A percentile compares a stretch with the other conserved stretches of the same genome.
These are phyloP conservation scores for Rhinophrynus dorsalis DNA, from an alignment of 2,797 vertebrate genomes.

Conservation along the genomic window DNA sequence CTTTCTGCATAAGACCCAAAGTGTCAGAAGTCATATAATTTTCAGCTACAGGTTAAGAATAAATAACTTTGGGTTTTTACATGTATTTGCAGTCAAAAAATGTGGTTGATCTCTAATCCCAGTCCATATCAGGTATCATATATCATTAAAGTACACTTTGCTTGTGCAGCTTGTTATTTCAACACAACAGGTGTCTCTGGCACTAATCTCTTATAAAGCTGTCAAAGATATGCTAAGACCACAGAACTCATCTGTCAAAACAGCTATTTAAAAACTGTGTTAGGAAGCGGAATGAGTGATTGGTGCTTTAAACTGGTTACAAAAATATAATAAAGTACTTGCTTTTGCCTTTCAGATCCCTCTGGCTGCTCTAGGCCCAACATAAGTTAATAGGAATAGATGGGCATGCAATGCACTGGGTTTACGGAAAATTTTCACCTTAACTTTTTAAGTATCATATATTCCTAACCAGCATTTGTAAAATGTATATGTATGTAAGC, in stretches of 20 bases:
- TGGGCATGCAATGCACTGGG: no score
- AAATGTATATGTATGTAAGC: no score
- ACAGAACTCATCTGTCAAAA: slow-evolving; percentile 7
- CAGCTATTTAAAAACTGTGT: slow-evolving; percentile 10
- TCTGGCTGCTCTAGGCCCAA: no score
- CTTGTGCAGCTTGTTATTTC: slow-evolving; percentile 13
- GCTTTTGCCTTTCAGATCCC: background rate
- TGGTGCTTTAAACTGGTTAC: background rate
- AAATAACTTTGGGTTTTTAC: background rate
- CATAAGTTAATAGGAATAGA: no score
- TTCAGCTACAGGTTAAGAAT: background rate
- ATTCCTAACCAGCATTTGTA: no score
- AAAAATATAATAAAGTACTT: background rate
- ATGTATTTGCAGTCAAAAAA: background rate
- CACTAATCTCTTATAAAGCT: slow-evolving; percentile 27
- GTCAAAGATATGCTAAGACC: slow-evolving; percentile 21
- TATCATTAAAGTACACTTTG: slow-evolving; percentile 13
- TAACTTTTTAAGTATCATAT: no score
- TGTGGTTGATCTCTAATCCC: background rate
- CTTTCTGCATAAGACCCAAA: no score
- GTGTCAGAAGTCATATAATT: slow-evolving; percentile 8
- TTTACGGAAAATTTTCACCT: no score
- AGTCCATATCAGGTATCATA: slow-evolving; percentile 1
- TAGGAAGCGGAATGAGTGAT: background rate
- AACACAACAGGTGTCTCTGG: slow-evolving; percentile 34